Evolutionary conservation across 2,888 invertebrate species (phyloP), one percentile per base, ranked within the genome.

Genomic region (Drosophila testacea): DNA sequence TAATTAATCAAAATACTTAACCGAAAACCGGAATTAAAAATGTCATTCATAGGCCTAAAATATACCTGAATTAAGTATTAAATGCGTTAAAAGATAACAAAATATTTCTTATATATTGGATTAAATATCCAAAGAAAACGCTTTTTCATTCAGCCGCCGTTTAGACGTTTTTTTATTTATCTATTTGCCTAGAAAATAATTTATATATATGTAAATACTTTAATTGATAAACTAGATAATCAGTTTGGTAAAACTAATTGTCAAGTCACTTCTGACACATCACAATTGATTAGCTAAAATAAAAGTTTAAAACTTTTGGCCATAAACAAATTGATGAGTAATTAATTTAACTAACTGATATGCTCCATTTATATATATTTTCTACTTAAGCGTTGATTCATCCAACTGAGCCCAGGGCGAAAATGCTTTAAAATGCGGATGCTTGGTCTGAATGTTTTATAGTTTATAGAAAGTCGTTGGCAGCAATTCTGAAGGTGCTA

Each of bases 381-480:
- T 13, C 6, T 11, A 41, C 10, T 11, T 4, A 5, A 16, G 38
- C 28, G 38, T 22, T 75, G 67, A 76, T 0, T 75, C 72, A 76
- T 42, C 0, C 4, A 32, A 57, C 34, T 47, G 28, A 41, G 44
- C 46, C 54, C 11, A 7, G 0, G 36, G 57, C 41, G 48, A 54
- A 44, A 30, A 10, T 13, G 34, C 47, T 50, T 54, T 57, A 56
- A 71, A 71, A 54, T 32, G 32, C 34, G 36, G 16, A 47, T 30
- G 54, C 41, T 4, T 28, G 10, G 41, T 28, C 41, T 57, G 46
- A 46, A 47, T 59, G 46, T n/a, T 6, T 9, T 55, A 13, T 51
- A 77, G 77, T 60, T 73, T 22, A 41, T 51, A 69, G 75, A 76
- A 76, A 77, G 75, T 69, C 44, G 69, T 61, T 63, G 56, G 59